Percentiles rank a stretch among this genome's conserved stretches.
Conservation (phyloP, 2,797 vertebrate species). For the Bradypus variegatus region DNA sequence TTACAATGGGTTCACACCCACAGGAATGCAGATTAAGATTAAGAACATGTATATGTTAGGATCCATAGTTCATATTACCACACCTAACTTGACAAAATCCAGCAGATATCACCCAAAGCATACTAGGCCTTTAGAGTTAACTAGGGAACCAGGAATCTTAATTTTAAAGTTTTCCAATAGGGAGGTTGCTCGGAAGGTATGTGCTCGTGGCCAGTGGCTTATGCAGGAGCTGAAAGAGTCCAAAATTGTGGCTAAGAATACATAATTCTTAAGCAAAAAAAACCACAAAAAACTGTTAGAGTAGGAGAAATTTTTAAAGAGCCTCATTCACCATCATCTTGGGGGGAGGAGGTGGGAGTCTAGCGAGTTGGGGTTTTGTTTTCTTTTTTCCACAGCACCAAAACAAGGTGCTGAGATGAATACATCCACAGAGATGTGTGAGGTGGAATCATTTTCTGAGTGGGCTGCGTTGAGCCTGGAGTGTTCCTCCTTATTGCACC, state of each 20-base stretch:
- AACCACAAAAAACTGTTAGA: too few relatives aligned
- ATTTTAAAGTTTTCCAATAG: neutral
- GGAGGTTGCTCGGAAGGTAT: neutral
- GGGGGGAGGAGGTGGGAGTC: too few relatives aligned
- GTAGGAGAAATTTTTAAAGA: slow-evolving; percentile 11
- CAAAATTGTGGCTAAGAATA: neutral
- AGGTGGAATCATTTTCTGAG: neutral
- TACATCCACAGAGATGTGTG: neutral
- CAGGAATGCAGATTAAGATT: too few relatives aligned
- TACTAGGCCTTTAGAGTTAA: neutral
- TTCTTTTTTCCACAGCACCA: neutral
- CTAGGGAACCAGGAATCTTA: neutral
- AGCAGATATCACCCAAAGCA: neutral
- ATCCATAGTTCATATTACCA: too few relatives aligned
- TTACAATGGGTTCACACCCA: too few relatives aligned
- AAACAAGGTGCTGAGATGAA: slow-evolving; percentile 41
- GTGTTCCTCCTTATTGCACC: neutral
- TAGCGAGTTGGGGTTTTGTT: neutral
- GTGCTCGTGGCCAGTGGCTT: neutral
- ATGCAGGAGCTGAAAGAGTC: neutral
- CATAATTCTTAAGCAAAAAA: neutral
- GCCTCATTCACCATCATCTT: neutral
- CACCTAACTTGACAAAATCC: neutral
- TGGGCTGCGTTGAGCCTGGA: neutral
- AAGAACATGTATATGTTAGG: too few relatives aligned